Conservation (phyloP, 2,888 invertebrate species). For the Halocaridina rubra region DNA sequence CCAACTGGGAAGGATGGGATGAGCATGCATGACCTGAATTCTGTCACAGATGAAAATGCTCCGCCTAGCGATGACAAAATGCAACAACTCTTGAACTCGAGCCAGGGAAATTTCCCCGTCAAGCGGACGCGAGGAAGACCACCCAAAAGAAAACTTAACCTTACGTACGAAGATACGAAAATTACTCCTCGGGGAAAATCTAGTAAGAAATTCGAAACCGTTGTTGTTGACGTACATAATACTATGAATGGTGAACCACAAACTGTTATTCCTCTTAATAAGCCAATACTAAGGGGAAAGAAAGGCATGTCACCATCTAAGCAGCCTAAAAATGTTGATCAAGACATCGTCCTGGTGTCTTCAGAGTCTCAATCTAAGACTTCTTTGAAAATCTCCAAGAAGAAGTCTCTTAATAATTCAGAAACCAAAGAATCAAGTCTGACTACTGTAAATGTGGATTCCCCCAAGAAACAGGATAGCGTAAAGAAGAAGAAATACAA, state of each 20-base stretch:
- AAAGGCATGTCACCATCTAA: slow-evolving; percentile 30
- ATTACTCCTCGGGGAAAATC: slow-evolving; percentile 31
- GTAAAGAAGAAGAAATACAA: no score
- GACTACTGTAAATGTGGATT: no score
- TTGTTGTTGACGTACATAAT: slow-evolving; percentile 62
- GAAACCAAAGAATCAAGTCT: no score
- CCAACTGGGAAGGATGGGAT: slow-evolving; percentile 1
- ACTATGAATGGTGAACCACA: slow-evolving; percentile 63
- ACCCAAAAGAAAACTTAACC: slow-evolving; percentile 22
- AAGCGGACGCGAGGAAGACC: slow-evolving; percentile 43
- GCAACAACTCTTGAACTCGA: no score
- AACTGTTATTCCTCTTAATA: slow-evolving; percentile 45
- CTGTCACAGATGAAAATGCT: background rate
- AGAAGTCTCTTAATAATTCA: no score
- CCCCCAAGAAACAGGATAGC: no score
- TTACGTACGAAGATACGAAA: background rate
- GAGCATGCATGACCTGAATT: background rate
- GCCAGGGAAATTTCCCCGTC: background rate
- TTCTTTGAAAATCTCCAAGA: no score
- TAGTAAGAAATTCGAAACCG: slow-evolving; percentile 56
- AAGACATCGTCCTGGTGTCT: no score
- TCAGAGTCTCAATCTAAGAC: no score
- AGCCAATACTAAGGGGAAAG: slow-evolving; percentile 46
- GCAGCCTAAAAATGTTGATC: no score
- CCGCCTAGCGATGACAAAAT: background rate